Evolutionary conservation across 2,888 invertebrate genomes (phyloP).

Genomic region (Eupeodes luniger): DNA sequence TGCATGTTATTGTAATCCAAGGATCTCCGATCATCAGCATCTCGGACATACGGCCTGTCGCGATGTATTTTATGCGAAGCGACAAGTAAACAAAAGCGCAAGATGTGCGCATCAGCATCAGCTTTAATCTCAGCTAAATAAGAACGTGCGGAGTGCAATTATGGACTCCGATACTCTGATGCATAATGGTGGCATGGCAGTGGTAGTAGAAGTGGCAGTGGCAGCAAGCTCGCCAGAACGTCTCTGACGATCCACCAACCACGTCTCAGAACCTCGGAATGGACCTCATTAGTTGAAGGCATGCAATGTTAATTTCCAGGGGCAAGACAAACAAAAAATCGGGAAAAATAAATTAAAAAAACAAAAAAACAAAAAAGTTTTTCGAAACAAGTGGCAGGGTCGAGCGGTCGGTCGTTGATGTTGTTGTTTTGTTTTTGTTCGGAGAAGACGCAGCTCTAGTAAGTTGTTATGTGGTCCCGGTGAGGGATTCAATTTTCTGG

Average conservation of each 20-base stretch:
- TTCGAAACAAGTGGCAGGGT: constrained; percentile 61
- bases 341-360: constrained; percentile 5
- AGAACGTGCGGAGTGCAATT: constrained; percentile 63
- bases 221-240: constrained; percentile 64
- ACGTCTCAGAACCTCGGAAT: constrained; percentile 31
- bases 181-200: background rate
- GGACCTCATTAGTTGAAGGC: constrained; percentile 75
- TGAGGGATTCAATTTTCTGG: constrained; percentile 47
- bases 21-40: constrained; percentile 17
- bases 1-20: constrained; percentile 55
- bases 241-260: constrained; percentile 47
- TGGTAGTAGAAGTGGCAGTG: background rate
- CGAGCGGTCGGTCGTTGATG: constrained; percentile 16
- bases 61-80: constrained; percentile 34
- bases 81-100: constrained; percentile 64
- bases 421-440: constrained; percentile 2
- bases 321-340: constrained; percentile 34
- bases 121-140: constrained; percentile 10
- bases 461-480: constrained; percentile 29
- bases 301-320: constrained; percentile 71
- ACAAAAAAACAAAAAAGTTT: constrained; percentile 15
- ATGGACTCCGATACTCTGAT: constrained; percentile 32
- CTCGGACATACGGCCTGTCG: constrained; percentile 47
- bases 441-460: constrained; percentile 16
- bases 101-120: constrained; percentile 16